These are phyloP conservation scores for Trissolcus brochymenae DNA, from an alignment of 2,888 invertebrate genomes.

Conservation along the genomic window DNA sequence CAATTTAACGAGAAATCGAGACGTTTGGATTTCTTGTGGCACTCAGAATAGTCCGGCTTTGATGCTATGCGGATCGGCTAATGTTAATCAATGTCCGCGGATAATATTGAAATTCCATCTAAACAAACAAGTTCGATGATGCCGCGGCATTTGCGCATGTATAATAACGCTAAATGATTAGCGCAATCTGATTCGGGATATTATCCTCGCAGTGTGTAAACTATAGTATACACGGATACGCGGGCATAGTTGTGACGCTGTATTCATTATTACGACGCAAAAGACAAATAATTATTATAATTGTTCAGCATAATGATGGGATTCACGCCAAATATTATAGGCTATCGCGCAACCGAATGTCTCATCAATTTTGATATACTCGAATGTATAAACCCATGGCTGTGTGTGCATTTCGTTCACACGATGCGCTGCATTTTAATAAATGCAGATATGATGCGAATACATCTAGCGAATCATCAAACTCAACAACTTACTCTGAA, in stretches of 20 bases:
- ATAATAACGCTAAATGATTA: constrained; percentile 64
- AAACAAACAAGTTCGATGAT: constrained; percentile 69
- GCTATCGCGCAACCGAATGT: constrained; percentile 62
- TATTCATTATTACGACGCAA: constrained; percentile 75
- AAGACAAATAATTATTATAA: constrained; percentile 76
- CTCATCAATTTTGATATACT: constrained; percentile 60
- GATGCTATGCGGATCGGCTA: constrained; percentile 49
- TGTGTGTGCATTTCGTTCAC: constrained; percentile 18
- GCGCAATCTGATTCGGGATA: constrained; percentile 65
- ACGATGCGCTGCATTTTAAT: constrained; percentile 28
- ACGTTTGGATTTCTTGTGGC: constrained; percentile 49
- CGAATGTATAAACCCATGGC: constrained; percentile 21
- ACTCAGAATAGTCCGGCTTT: constrained; percentile 43
- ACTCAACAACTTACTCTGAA: constrained; percentile 46
- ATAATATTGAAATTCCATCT: constrained; percentile 73
- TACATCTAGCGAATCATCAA: constrained; percentile 39
- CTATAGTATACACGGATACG: constrained; percentile 50
- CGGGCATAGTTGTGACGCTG: constrained; percentile 57
- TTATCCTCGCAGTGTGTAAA: constrained; percentile 62
- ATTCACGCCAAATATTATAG: constrained; percentile 64
- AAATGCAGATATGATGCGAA: constrained; percentile 33
- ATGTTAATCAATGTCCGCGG: constrained; percentile 61
- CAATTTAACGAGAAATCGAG: constrained; percentile 47
- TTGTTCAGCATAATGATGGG: constrained; percentile 73
- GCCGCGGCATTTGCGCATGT: constrained; percentile 61